Conservation (phyloP, 1,140 invertebrate species). For the Luehdorfia chinensis region DNA sequence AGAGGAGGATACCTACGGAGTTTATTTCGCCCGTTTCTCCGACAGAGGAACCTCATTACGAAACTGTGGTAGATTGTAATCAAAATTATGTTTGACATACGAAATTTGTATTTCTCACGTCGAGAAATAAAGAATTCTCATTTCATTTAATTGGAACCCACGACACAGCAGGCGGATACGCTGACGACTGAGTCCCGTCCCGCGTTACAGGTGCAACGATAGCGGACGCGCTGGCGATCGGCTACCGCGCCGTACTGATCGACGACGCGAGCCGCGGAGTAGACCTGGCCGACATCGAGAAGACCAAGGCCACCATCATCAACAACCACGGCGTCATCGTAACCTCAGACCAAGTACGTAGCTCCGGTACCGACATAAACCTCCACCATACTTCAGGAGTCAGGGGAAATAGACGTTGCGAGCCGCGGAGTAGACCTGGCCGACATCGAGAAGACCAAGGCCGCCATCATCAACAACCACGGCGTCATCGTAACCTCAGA, state of each 20-base stretch:
- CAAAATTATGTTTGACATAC: too few relatives aligned
- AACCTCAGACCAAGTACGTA: slow-evolving; percentile 79
- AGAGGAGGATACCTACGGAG: too few relatives aligned
- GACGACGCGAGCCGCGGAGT: slow-evolving; percentile 95
- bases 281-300: slow-evolving; percentile 88
- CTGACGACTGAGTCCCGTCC: too few relatives aligned
- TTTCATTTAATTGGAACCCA: too few relatives aligned
- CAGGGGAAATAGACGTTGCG: slow-evolving; percentile 94
- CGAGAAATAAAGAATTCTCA: too few relatives aligned
- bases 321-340: slow-evolving; percentile 88
- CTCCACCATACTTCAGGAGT: too few relatives aligned
- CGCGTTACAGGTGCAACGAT: slow-evolving; percentile 89
- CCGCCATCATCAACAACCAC: slow-evolving; percentile 83
- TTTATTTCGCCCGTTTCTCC: too few relatives aligned
- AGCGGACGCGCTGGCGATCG: slow-evolving; percentile 89
- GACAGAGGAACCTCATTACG: too few relatives aligned
- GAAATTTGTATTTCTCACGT: too few relatives aligned
- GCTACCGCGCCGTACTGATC: slow-evolving; percentile 92
- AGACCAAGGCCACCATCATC: slow-evolving; percentile 86
- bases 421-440: slow-evolving; percentile 90
- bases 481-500: slow-evolving; percentile 89
- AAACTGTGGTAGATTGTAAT: too few relatives aligned
- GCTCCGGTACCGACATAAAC: neutral
- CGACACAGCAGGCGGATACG: too few relatives aligned
- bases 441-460: slow-evolving; percentile 90